Evolutionary conservation across 1,140 invertebrate genomes (phyloP), one percentile per base, ranked within the genome.

Genomic region (Euschistus heros): DNA sequence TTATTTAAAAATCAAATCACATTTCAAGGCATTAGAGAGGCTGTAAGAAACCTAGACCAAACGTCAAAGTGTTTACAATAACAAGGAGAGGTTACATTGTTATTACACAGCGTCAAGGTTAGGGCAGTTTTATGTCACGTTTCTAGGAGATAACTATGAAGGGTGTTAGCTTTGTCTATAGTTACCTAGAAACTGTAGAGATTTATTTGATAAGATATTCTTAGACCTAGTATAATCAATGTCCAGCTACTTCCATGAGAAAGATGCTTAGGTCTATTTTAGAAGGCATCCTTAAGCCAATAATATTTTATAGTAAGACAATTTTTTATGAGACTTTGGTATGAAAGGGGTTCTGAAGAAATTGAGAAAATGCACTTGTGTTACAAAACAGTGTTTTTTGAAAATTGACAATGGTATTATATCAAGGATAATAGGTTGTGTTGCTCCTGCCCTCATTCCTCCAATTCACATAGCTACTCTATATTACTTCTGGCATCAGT

Each of bases 401-500:
- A 57, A 18, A 57, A 26, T 57, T 24, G 54, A 57, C 24, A 61
- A 44, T 61, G 30, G 37, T n/a, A 37, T 37, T 18, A 22, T 61
- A 42, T 42, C 59, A 61, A 2, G 33, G 17, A 61, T 55, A 10
- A 7, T 68, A 4, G 66, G 68, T 6, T 44, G 63, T 5, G 18
- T 70, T 7, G 62, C 18, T 3, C 70, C 70, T 5, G 67, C 66
- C 2, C 30, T 71, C 0, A 18, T 71, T 27, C 70, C 69, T 13
- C 68, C 70, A 2, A 24, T 70, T 3, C 70, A 71, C 33, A 71
- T 71, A 22, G 61, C 64, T 17, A 61, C 66, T n/a, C 30, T 71
- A 7, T 70, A 71, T 47, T 66, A 68, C 33, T 71, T 68, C 27
- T 71, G 70, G 70, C 65, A 63, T 57, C 42, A 69, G 26, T 71